A percentile compares a stretch with the other conserved stretches of the same genome.
These are phyloP conservation scores for Hydrolagus colliei DNA, from an alignment of 2,797 vertebrate genomes.

Conservation along the genomic window DNA sequence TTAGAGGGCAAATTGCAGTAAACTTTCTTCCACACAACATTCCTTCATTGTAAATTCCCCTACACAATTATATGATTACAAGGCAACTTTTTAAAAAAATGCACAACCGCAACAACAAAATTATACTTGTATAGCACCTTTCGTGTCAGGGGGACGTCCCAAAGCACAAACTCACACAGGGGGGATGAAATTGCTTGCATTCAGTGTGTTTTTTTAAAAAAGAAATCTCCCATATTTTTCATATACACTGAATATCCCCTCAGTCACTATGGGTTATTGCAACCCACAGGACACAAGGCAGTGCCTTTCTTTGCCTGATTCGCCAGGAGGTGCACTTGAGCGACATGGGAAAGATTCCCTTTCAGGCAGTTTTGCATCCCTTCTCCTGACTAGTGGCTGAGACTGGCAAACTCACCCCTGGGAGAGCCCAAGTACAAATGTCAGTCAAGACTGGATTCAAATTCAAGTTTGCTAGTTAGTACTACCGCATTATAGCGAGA, in stretches of 20 bases:
- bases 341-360: not conserved
- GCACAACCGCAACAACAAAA: no score
- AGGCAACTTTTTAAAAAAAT: no score
- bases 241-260: not conserved
- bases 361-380: not conserved
- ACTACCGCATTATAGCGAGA: no score
- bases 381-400: not conserved
- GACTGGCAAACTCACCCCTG: not conserved
- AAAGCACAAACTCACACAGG: not conserved
- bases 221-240: not conserved
- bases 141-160: no score
- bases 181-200: no score
- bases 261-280: not conserved
- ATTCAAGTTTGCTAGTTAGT: not conserved
- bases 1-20: not conserved
- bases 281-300: not conserved
- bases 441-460: not conserved
- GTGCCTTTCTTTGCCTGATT: not conserved
- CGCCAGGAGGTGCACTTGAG: not conserved
- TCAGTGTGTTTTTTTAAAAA: not conserved
- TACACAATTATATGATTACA: no score
- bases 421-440: not conserved
- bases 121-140: not conserved
- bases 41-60: slow-evolving; percentile 38
- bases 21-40: not conserved